Base-by-base conservation (phyloP, 2,888 invertebrate genomes). In the Baronia brevicornis region DNA sequence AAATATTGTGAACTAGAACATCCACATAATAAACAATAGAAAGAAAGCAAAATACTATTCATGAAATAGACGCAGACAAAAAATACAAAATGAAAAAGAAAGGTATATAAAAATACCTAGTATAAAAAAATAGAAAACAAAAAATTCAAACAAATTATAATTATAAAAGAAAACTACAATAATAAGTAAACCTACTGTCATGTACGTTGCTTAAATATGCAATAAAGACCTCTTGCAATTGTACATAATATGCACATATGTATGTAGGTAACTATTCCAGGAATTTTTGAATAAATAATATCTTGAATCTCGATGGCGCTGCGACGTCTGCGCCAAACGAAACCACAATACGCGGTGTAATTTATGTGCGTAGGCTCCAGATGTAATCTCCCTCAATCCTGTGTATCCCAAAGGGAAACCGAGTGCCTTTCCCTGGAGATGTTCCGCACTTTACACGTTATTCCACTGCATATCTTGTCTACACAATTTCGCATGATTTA, bases 331-430 rank as follows among this genome's bases (percentile, higher is more conserved):
- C 6, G 11, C 25, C 20, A 27, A 22, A 30, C 33, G 13, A 25
- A 21, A 15, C 29, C 24, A 30, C 21, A 30, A 17, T 29, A 11
- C 33, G 12, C 5, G 9, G 15, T 17, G 27, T 27, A 30, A 36
- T 36, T 30, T 30, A 36, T 27, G 50, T 50, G 46, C 53, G 47
- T 49, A 52, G 48, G 40, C 43, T 49, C 47, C 46, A 50, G 59
- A 60, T 59, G 58, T 59, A 58, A 62, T 64, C 61, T 59, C 41
- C 25, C 30, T 10, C 38, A 28, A 39, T 38, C 43, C 39, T 25
- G 26, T 34, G 35, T 36, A 43, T 38, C 41, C 43, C 39, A 43
- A 41, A 32, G 40, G 41, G 36, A 33, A 38, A 36, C 36, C 27
- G 36, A 36, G 39, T 26, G 32, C 38, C 22, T 38, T 36, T 36